Conservation (phyloP, 2,888 invertebrate genomes). For the Lydus trimaculatus region DNA sequence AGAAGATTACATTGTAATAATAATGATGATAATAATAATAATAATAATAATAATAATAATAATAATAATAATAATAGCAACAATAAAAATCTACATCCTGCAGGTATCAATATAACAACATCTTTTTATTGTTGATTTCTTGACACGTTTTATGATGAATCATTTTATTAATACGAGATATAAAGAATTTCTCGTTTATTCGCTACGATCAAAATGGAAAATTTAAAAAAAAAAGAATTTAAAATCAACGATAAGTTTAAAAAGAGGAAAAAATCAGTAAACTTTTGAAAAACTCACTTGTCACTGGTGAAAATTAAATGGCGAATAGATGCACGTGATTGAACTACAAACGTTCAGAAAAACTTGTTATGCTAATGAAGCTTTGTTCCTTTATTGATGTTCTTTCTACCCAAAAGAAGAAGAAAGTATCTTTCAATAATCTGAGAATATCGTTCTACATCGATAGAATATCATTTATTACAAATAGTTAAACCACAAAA, state of each 20-base stretch:
- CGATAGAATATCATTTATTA: neutral
- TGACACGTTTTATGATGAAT: neutral
- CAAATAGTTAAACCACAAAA: neutral
- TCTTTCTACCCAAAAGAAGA: neutral
- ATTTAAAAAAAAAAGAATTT: neutral
- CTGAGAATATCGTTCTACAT: neutral
- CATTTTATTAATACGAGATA: neutral
- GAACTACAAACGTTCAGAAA: slow-evolving; percentile 20
- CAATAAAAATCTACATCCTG: neutral
- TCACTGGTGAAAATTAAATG: slow-evolving; percentile 29
- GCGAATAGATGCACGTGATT: slow-evolving; percentile 25
- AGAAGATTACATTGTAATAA: neutral
- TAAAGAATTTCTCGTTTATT: neutral
- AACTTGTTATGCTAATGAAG: slow-evolving; percentile 9
- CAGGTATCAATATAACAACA: neutral
- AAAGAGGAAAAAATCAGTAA: slow-evolving; percentile 21
- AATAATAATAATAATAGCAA: too few species aligned
- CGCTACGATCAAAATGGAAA: neutral
- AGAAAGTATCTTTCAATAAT: neutral
- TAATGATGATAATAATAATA: neutral
- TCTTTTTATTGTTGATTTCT: slow-evolving; percentile 2
- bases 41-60: too few species aligned
- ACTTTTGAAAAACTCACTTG: slow-evolving; percentile 28
- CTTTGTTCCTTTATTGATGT: neutral
- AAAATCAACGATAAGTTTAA: neutral